Conservation (phyloP, 2,113 vertebrate species). For the Sorex araneus region DNA sequence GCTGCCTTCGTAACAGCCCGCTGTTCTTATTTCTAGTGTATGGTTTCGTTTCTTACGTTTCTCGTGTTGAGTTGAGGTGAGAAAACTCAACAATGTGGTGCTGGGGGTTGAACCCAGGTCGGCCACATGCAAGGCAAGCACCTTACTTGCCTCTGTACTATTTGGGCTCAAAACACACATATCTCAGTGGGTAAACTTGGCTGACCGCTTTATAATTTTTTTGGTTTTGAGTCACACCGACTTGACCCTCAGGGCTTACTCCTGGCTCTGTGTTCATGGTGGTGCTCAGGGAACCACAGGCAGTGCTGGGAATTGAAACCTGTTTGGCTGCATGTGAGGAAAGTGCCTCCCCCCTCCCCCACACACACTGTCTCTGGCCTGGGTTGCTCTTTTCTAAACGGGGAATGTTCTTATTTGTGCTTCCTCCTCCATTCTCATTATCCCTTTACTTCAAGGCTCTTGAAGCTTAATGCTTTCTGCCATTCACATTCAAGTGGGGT, state of each 20-base stretch:
- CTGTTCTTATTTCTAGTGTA: too few species aligned
- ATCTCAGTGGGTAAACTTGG: background rate
- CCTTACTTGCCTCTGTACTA: background rate
- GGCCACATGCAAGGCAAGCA: background rate
- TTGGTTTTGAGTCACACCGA: background rate
- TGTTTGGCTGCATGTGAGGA: too few species aligned
- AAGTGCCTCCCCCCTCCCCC: too few species aligned
- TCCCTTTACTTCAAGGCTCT: constrained; percentile 17
- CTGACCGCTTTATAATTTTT: background rate
- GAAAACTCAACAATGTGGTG: too few species aligned
- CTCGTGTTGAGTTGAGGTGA: too few species aligned
- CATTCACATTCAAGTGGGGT: background rate
- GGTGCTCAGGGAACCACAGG: too few species aligned
- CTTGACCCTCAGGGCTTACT: too few species aligned
- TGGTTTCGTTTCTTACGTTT: too few species aligned
- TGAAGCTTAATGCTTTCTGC: constrained; percentile 51
- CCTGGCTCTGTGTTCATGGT: too few species aligned
- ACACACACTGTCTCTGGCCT: too few species aligned
- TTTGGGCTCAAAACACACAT: background rate
- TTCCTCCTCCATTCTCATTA: background rate
- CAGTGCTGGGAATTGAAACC: too few species aligned
- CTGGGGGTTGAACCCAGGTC: background rate
- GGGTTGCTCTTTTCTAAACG: background rate
- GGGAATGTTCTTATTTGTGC: background rate
- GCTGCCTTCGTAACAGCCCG: too few species aligned